A percentile compares a stretch with the other conserved stretches of the same genome.
Conservation (phyloP, 2,888 invertebrate species). For the Chirona hameri region DNA sequence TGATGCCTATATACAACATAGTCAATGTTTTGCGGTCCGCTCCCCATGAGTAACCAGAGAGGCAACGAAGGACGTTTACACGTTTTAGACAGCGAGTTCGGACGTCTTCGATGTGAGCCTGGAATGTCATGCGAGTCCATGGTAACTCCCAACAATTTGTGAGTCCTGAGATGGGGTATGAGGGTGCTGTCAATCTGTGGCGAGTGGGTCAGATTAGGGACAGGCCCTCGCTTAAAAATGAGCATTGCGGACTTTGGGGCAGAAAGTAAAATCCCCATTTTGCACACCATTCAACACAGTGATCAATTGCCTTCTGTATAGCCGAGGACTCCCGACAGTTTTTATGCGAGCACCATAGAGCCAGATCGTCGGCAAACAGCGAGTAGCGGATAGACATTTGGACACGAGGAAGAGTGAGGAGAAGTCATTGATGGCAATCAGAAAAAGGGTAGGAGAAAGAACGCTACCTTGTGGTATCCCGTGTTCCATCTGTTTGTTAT, state of each 20-base stretch:
- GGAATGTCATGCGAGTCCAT: not conserved
- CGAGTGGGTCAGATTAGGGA: not conserved
- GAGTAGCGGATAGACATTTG: not conserved
- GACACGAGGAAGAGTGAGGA: not conserved
- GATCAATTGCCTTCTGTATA: not conserved
- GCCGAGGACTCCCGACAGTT: not conserved
- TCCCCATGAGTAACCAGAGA: no score
- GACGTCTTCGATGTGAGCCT: no score
- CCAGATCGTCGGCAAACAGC: not conserved
- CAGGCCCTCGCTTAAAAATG: not conserved
- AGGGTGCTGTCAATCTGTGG: not conserved
- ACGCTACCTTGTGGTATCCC: not conserved
- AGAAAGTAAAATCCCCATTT: not conserved
- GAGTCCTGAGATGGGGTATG: not conserved
- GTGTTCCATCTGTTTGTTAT: not conserved
- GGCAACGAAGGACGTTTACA: no score
- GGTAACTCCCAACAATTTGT: not conserved
- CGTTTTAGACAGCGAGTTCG: no score
- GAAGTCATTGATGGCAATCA: not conserved
- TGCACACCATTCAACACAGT: not conserved
- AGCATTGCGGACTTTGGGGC: not conserved
- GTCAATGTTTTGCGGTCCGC: no score
- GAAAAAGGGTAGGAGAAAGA: not conserved
- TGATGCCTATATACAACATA: no score
- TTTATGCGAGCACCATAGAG: not conserved